Conservation (phyloP, 2,888 invertebrate genomes). For the Scaptomyza reducta region DNA sequence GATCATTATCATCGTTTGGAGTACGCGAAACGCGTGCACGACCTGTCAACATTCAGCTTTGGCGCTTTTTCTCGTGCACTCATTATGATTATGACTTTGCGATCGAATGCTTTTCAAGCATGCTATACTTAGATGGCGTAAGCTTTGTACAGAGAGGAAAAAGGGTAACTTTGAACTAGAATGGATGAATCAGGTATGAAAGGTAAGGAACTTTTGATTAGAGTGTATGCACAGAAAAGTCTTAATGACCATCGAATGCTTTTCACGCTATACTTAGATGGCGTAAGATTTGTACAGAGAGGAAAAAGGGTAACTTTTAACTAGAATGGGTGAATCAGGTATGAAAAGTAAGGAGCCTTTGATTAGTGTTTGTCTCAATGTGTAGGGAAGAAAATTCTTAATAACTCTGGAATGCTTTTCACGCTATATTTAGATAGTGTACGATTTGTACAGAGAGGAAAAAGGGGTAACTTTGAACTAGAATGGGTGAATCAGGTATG, state of each 20-base stretch:
- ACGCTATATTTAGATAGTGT: neutral
- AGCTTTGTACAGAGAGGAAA: neutral
- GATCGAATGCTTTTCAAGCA: conserved; percentile 3
- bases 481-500: too few relatives aligned
- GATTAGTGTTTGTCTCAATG: too few relatives aligned
- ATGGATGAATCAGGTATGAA: too few relatives aligned
- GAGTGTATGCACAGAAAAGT: too few relatives aligned
- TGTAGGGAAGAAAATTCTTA: too few relatives aligned
- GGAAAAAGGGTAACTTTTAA: too few relatives aligned
- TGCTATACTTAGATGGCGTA: neutral
- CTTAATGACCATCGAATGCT: conserved; percentile 6
- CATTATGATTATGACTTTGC: conserved; percentile 74
- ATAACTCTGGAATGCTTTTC: conserved; percentile 3
- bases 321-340: too few relatives aligned
- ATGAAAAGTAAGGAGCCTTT: too few relatives aligned
- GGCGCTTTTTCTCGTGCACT: conserved; percentile 63
- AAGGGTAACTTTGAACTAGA: too few relatives aligned
- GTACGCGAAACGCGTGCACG: conserved; percentile 77
- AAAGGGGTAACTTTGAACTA: too few relatives aligned
- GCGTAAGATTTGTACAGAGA: neutral
- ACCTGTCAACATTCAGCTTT: conserved; percentile 69
- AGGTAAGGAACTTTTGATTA: too few relatives aligned
- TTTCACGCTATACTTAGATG: neutral
- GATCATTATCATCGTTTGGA: conserved; percentile 41
- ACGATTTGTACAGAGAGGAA: neutral